A percentile compares a stretch with the other conserved stretches of the same genome.
Conservation (phyloP, 1,140 invertebrate genomes). For the Agraylea sexmaculata region DNA sequence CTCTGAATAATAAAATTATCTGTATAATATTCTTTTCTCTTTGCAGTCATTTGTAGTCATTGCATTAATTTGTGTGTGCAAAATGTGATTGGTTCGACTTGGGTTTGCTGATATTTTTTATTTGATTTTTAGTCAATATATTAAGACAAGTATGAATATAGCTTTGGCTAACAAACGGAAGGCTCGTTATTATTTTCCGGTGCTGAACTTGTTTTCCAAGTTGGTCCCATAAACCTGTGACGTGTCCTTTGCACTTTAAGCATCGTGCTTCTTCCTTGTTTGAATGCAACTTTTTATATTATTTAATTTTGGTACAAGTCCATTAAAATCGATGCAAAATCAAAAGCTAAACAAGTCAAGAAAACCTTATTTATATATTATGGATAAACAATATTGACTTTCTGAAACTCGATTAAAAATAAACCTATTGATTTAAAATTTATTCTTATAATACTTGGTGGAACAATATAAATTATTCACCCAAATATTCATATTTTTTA, state of each 20-base stretch:
- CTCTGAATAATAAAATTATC: no score
- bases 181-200: no score
- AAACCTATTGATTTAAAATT: conserved; percentile 7
- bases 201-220: conserved; percentile 19
- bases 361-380: conserved; percentile 4
- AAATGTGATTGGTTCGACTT: no score
- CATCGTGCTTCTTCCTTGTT: conserved; percentile 9
- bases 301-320: not conserved
- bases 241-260: conserved; percentile 20
- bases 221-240: conserved; percentile 21
- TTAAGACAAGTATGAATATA: no score
- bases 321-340: not conserved
- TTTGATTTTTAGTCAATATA: no score
- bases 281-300: conserved; percentile 7
- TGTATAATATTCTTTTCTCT: no score
- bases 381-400: conserved; percentile 6
- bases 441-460: conserved; percentile 6
- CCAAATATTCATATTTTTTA: conserved; percentile 10
- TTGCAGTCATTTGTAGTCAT: no score
- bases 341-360: conserved; percentile 1
- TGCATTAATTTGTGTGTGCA: no score
- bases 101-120: no score
- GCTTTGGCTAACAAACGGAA: no score
- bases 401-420: conserved; percentile 7
- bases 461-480: no score